Evolutionary conservation across 64 coral and sea anemone species (phyloP), one percentile per base, ranked within the genome.

Genomic region (Catalaphyllia jardinei): DNA sequence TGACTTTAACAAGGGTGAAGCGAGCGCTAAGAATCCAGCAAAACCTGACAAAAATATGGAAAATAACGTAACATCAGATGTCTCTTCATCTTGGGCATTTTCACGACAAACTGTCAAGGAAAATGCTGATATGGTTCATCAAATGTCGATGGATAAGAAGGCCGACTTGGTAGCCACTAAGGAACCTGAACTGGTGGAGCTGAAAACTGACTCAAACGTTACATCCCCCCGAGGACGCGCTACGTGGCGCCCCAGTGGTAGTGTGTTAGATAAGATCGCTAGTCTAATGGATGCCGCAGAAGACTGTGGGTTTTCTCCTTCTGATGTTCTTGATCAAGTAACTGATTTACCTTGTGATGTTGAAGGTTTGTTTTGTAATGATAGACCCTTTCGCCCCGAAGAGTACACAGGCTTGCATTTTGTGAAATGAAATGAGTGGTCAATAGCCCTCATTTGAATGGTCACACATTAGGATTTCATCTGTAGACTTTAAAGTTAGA

Each of bases 291-390:
- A 97, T 63, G 79, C 87, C 13, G 91, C 76, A 52, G 95, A 93
- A 57, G 92, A 97, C 24, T 87, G 78, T 71, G 95, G 95, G 4
- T 50, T 93, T 25, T 87, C 95, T 14, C 62, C 93, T 38, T 65
- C 95, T 50, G 95, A 97, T 83, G 88, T 92, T 50, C 92, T 97
- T 71, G 86, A 94, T 76, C 92, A 97, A 62, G 92, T 88, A 55
- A 89, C 87, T 77, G 91, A 97, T 50, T n/a, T 88, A 7, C 86
- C 91, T 28, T 71, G 87, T 83, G 78, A 73, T n/a, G 69, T 61
- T 29, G 11, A 94, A 97, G 95, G 95, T 97, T 93, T 82, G 95
- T 94, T 81, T 50, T 7, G 29, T 60, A 31, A 29, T 2, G 49
- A 80, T 60, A 27, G 14, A 57, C 15, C 1, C 54, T 57, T 16